Percentiles rank a stretch among this genome's conserved stretches.
phyloP scores from a whole-genome alignment of 2,797 vertebrate genomes.

The Sandelia bainsii region DNA sequence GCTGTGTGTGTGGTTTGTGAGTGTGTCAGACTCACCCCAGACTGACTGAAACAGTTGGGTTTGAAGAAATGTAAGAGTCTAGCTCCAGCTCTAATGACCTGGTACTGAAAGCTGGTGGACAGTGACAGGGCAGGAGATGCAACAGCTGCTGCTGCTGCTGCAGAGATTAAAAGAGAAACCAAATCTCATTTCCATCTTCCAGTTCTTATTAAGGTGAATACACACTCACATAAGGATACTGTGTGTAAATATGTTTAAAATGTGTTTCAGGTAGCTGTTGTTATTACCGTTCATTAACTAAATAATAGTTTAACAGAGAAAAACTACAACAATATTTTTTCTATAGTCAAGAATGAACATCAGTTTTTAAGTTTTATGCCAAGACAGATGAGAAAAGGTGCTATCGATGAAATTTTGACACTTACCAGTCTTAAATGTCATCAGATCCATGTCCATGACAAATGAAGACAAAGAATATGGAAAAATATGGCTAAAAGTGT shows the following conservation, averaged over 20 bases:
- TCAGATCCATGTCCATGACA: too few species aligned
- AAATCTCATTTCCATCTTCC: slow-evolving; percentile 44
- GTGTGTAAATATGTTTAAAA: slow-evolving; percentile 7
- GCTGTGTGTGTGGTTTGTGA: background rate
- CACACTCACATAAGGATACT: slow-evolving; percentile 8
- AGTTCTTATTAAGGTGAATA: slow-evolving; percentile 26
- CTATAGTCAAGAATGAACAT: background rate
- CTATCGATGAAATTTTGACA: too few species aligned
- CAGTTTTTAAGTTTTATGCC: too few species aligned
- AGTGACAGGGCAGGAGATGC: slow-evolving; percentile 41
- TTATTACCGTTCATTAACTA: background rate
- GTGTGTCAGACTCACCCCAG: slow-evolving; percentile 20
- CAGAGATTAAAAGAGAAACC: slow-evolving; percentile 49
- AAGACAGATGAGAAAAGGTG: too few species aligned
- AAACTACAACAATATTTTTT: too few species aligned
- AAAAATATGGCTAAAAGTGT: too few species aligned
- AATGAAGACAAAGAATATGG: too few species aligned
- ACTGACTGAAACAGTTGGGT: slow-evolving; percentile 37
- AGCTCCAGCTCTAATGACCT: slow-evolving; percentile 47
- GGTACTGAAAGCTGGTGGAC: slow-evolving; percentile 47
- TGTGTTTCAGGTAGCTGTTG: slow-evolving; percentile 16
- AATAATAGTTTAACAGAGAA: too few species aligned
- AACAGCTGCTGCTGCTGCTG: slow-evolving; percentile 11
- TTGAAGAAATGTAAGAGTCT: slow-evolving; percentile 41
- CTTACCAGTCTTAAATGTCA: too few species aligned